A percentile compares a stretch with the other conserved stretches of the same genome.
Conservation (phyloP, 35 echinoderm and acorn worm species). For the Patiria miniata region DNA sequence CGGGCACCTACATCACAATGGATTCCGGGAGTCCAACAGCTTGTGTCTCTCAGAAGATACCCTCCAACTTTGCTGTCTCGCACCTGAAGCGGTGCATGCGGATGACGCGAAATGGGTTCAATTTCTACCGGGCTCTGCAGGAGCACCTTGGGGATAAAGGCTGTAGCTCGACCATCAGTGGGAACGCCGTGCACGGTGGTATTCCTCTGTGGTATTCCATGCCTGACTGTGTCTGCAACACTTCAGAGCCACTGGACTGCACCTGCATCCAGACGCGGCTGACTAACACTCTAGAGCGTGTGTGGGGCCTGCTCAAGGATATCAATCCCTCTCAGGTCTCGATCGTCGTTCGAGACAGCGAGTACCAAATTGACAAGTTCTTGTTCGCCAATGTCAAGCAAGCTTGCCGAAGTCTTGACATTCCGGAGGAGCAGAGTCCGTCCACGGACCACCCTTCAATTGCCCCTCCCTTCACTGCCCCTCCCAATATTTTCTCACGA, state of each 20-base stretch:
- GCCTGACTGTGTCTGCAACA: slow-evolving; percentile 32
- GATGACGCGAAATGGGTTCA: slow-evolving; percentile 62
- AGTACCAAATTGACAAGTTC: background rate
- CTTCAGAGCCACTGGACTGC: background rate
- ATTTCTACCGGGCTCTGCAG: slow-evolving; percentile 60
- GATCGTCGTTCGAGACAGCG: slow-evolving; percentile 46
- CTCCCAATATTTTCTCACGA: too few species aligned
- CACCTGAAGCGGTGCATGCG: slow-evolving; percentile 55
- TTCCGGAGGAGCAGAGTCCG: background rate
- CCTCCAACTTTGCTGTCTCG: slow-evolving; percentile 13
- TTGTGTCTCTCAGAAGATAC: background rate
- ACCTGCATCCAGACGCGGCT: background rate
- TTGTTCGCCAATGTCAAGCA: background rate
- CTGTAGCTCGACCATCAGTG: slow-evolving; percentile 22
- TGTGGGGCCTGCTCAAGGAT: slow-evolving; percentile 30
- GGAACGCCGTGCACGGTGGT: slow-evolving; percentile 54
- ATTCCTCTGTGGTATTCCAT: slow-evolving; percentile 62
- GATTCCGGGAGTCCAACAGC: background rate
- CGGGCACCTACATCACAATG: slow-evolving; percentile 44
- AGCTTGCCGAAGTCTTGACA: background rate
- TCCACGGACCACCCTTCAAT: background rate
- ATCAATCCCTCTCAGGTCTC: slow-evolving; percentile 42
- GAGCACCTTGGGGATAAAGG: slow-evolving; percentile 44
- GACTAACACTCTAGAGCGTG: background rate
- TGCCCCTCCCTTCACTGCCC: too few species aligned